Base-by-base conservation (phyloP, 2,888 invertebrate species). In the Eudemis profundana region DNA sequence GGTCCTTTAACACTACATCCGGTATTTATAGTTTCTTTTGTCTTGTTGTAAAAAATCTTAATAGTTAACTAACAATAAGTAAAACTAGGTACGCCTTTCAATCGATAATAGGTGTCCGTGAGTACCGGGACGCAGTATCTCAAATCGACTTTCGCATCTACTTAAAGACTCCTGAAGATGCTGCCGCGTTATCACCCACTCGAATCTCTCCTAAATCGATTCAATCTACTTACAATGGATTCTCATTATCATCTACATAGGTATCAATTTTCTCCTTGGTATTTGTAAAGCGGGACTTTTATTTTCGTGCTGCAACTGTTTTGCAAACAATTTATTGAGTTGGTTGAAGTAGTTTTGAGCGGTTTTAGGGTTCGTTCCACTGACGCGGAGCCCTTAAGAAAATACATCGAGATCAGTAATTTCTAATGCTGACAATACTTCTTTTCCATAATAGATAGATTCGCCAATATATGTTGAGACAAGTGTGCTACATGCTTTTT, bases 121-220 rank as follows among this genome's bases (percentile, higher is more conserved):
- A n/a, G n/a, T n/a, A n/a, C n/a, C n/a, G 42, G 38, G 17, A 19
- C 46, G 23, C 36, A 61, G 46, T 46, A 23, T 38, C 46, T 40
- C 10, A 29, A 44, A 40, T 40, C 47, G 14, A 4, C 19, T 42
- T 50, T 38, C 57, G 29, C 49, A 49, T 56, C 54, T 63, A 47
- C 56, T 50, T 50, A 49, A n/a, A 54, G 27, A 42, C 57, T n/a
- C 51, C 21, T 14, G 59, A 59, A 51, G 44, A 50, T 57, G 21
- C 44, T 51, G 27, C 36, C 50, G 19, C 51, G 46, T 59, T 59
- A 65, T 65, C 65, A 53, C 51, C 59, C 57, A 57, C 69, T 61
- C 42, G 49, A 69, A 67, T 69, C 64, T 65, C 49, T 65, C 50
- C 66, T 61, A 65, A 69, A 69, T 69, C 67, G 67, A 67, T 64